Conservation (phyloP, 1,140 invertebrate species). For the Brachystomella parvula region DNA sequence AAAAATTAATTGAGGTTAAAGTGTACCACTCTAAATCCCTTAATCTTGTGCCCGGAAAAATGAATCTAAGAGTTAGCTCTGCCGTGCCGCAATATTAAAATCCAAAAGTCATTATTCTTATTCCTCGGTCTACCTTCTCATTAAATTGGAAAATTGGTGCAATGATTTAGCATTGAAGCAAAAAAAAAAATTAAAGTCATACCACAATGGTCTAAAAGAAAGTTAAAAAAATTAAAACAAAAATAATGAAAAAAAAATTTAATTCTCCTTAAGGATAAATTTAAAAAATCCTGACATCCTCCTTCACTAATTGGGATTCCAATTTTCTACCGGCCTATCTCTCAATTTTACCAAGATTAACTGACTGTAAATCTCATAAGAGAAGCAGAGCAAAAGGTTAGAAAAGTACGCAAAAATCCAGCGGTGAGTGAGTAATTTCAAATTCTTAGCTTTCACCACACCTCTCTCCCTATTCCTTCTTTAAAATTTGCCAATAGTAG, state of each 20-base stretch:
- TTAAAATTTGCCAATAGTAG: background rate
- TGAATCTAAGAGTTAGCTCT: background rate
- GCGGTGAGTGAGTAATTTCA: background rate
- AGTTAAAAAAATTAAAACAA: background rate
- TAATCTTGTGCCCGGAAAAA: background rate
- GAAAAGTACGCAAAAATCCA: background rate
- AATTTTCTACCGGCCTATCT: background rate
- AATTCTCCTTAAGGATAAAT: background rate
- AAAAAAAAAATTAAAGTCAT: background rate
- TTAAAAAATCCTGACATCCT: background rate
- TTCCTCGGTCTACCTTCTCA: too few relatives aligned
- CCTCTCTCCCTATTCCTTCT: background rate
- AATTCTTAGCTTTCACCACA: background rate
- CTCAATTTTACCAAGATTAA: background rate
- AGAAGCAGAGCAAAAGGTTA: background rate
- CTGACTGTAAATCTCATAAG: background rate
- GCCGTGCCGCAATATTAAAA: background rate
- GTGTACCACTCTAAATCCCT: too few relatives aligned
- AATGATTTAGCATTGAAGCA: background rate
- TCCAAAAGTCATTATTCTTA: too few relatives aligned
- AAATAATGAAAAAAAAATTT: background rate
- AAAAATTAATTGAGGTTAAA: too few relatives aligned
- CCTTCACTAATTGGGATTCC: constrained; percentile 1
- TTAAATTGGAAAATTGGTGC: too few relatives aligned
- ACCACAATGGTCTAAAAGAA: background rate